Percentiles rank a stretch among this genome's conserved stretches.
phyloP scores from a whole-genome alignment of 2,888 invertebrate species.

The Poecilobothrus nobilitatus region DNA sequence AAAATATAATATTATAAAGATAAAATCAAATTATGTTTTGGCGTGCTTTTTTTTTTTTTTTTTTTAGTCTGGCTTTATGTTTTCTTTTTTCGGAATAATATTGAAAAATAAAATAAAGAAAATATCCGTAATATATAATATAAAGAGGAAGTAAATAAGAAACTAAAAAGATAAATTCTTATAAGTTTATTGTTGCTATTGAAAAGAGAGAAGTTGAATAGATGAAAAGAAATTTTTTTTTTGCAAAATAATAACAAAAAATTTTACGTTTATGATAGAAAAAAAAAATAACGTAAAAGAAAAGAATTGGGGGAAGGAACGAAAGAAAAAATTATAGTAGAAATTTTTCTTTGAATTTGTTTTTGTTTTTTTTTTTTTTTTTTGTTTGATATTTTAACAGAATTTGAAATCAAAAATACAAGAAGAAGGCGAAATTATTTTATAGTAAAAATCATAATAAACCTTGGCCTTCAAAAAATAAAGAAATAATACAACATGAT shows the following conservation, averaged over 20 bases:
- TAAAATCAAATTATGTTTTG: slow-evolving; percentile 6
- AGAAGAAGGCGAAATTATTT: not conserved
- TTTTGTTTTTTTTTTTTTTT: too few species aligned
- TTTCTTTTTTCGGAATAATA: too few species aligned
- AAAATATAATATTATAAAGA: not conserved
- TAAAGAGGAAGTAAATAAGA: not conserved
- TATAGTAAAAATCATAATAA: not conserved
- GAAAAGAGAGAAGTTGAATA: not conserved
- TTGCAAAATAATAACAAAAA: too few species aligned
- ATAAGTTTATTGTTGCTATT: not conserved
- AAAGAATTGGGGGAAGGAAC: not conserved
- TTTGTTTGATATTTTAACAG: not conserved
- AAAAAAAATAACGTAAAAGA: not conserved
- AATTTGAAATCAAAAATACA: not conserved
- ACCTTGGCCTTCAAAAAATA: not conserved
- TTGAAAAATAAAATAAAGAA: too few species aligned
- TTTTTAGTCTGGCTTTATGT: too few species aligned
- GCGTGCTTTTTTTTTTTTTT: not conserved
- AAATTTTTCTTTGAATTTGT: not conserved
- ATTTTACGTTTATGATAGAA: not conserved
- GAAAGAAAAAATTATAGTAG: not conserved
- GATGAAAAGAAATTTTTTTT: too few species aligned
- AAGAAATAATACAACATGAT: too few species aligned
- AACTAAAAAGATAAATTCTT: not conserved
- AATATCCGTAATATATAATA: too few species aligned